Percentiles rank a stretch among this genome's conserved stretches.
These are phyloP conservation scores for Erpetoichthys calabaricus DNA, from an alignment of 2,797 vertebrate genomes.

Conservation along the genomic window DNA sequence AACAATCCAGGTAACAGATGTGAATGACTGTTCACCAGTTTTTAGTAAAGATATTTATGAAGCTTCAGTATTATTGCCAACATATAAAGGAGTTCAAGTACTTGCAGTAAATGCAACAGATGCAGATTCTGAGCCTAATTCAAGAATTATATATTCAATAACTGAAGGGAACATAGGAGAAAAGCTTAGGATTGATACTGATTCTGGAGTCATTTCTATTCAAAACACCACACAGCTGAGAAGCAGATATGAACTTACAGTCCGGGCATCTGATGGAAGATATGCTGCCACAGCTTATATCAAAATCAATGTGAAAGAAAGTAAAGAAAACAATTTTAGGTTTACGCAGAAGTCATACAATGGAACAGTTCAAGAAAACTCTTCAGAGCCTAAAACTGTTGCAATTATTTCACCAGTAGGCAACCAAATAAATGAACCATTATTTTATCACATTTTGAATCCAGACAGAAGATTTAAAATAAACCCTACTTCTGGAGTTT, in stretches of 20 bases:
- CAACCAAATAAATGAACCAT: constrained; percentile 83
- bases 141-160: constrained; percentile 79
- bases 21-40: constrained; percentile 83
- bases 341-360: constrained; percentile 79
- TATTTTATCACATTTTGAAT: constrained; percentile 87
- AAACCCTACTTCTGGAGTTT: constrained; percentile 79
- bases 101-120: constrained; percentile 73
- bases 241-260: constrained; percentile 82
- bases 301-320: constrained; percentile 84
- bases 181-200: constrained; percentile 73
- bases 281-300: constrained; percentile 67
- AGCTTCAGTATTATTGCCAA: constrained; percentile 67
- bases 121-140: constrained; percentile 70
- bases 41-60: constrained; percentile 75
- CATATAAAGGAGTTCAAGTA: constrained; percentile 80
- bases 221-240: constrained; percentile 84
- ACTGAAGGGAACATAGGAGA: constrained; percentile 92
- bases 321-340: constrained; percentile 68
- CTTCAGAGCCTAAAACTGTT: constrained; percentile 67
- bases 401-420: constrained; percentile 74
- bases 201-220: constrained; percentile 65
- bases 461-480: constrained; percentile 82
- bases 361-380: constrained; percentile 73
- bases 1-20: constrained; percentile 76
- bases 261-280: constrained; percentile 81